Conservation (phyloP, 2,888 invertebrate species). For the Pandemis cinnamomeana region DNA sequence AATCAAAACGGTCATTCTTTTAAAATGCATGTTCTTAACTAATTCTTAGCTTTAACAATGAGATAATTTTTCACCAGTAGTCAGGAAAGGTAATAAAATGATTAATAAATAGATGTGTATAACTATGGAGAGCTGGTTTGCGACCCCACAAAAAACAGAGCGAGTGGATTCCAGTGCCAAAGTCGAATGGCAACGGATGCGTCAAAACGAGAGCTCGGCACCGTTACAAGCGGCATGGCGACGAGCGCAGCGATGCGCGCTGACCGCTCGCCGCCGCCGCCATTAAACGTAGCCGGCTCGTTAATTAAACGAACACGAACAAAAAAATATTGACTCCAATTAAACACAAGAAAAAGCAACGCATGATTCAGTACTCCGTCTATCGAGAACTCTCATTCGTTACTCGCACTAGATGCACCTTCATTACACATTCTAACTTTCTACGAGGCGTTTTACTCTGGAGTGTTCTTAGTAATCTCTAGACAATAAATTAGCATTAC, state of each 20-base stretch:
- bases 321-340: slow-evolving; percentile 51
- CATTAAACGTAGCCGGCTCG: slow-evolving; percentile 56
- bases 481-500: slow-evolving; percentile 71
- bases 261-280: slow-evolving; percentile 44
- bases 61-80: slow-evolving; percentile 51
- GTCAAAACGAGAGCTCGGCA: slow-evolving; percentile 72
- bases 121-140: slow-evolving; percentile 35
- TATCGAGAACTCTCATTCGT: slow-evolving; percentile 52
- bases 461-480: slow-evolving; percentile 59
- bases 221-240: slow-evolving; percentile 70
- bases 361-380: slow-evolving; percentile 38
- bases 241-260: slow-evolving; percentile 39
- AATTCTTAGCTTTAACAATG: slow-evolving; percentile 44
- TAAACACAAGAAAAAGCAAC: slow-evolving; percentile 28
- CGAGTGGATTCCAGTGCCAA: slow-evolving; percentile 20
- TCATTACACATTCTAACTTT: slow-evolving; percentile 56
- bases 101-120: slow-evolving; percentile 54
- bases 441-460: slow-evolving; percentile 50
- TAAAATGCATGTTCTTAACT: slow-evolving; percentile 35
- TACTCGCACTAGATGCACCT: slow-evolving; percentile 55
- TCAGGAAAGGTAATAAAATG: slow-evolving; percentile 53
- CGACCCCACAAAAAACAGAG: slow-evolving; percentile 17
- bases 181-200: slow-evolving; percentile 60
- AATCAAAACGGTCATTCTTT: slow-evolving; percentile 41
- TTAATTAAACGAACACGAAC: slow-evolving; percentile 57